phyloP scores from a whole-genome alignment of 2,888 invertebrate species.

The Cyclophora punctaria region DNA sequence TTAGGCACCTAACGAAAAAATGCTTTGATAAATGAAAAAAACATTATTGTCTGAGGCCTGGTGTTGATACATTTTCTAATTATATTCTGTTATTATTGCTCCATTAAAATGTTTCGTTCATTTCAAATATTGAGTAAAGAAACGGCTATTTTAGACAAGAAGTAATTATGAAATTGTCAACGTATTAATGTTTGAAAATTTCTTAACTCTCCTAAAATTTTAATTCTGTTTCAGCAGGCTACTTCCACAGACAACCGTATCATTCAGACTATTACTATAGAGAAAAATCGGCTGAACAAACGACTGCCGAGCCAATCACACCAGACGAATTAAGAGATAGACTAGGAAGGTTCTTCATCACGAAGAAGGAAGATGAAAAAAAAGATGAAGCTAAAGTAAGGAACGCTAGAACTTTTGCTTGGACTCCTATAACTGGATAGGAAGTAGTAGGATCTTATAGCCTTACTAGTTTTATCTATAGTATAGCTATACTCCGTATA shows the following conservation, averaged over 20 bases:
- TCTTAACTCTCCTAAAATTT: no score
- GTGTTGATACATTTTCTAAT: no score
- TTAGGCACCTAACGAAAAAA: no score
- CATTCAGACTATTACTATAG: slow-evolving; percentile 46
- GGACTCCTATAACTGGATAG: slow-evolving; percentile 59
- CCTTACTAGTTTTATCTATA: not conserved
- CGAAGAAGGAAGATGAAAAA: slow-evolving; percentile 48
- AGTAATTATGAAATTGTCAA: no score
- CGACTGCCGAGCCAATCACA: slow-evolving; percentile 60
- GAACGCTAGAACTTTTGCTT: slow-evolving; percentile 58
- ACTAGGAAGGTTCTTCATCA: slow-evolving; percentile 64
- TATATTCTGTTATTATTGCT: no score
- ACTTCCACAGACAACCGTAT: slow-evolving; percentile 49
- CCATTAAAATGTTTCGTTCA: no score
- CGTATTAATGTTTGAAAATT: no score
- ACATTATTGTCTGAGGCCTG: no score
- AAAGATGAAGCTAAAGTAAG: slow-evolving; percentile 47
- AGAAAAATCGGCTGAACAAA: slow-evolving; percentile 49
- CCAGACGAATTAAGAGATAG: slow-evolving; percentile 72
- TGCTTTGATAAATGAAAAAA: no score
- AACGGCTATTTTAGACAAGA: no score
- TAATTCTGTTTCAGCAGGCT: slow-evolving; percentile 31
- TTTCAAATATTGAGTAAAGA: no score
- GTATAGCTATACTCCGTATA: no score
- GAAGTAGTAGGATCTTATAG: not conserved